Evolutionary conservation across 2,113 vertebrate genomes (phyloP), one percentile per base, ranked within the genome.

Genomic region (Beaufortia kweichowensis): DNA sequence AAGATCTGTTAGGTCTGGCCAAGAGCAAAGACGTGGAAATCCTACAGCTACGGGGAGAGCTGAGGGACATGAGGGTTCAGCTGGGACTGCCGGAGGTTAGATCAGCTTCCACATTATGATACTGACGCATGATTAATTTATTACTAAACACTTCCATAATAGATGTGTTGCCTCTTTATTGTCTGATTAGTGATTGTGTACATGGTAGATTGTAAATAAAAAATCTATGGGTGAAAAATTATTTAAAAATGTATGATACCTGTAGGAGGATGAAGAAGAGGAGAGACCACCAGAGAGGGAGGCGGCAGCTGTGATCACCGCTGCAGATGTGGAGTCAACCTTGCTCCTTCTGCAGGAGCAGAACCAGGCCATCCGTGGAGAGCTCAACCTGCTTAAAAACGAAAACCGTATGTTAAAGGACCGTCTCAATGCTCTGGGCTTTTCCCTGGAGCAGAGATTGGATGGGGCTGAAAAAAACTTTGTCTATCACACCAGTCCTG

Each of bases 371-470:
- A 93, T 95, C 81, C 90, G 93, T 0, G 93, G 94, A 7, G 94
- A 95, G 63, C 92, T 96, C 61, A 93, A 92, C 85, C 93, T 94
- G 81, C 85, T 96, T 77, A 96, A 95, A 81, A 95, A 90, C 21
- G 95, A 96, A 82, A 96, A 96, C 76, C 86, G 94, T 33, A 96
- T 95, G 95, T 81, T 95, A 23, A 95, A 95, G 87, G 95, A 95
- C 84, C 89, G 94, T 2, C 75, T 96, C 26, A 95, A 96, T 29
- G 95, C 94, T 0, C 75, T 95, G 76, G 94, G 95, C 35, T 96
- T 96, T 89, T 95, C 94, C 59, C 79, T 95, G 50, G 95, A 95
- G 35, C 94, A 96, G 83, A 88, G 94, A 70, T 69, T 94, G 79
- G 94, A 94, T 50, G 91, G 87, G 14, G 89, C 95, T 0, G 96